These are phyloP conservation scores for Elegia similella DNA, from an alignment of 2,888 invertebrate genomes.

Conservation along the genomic window DNA sequence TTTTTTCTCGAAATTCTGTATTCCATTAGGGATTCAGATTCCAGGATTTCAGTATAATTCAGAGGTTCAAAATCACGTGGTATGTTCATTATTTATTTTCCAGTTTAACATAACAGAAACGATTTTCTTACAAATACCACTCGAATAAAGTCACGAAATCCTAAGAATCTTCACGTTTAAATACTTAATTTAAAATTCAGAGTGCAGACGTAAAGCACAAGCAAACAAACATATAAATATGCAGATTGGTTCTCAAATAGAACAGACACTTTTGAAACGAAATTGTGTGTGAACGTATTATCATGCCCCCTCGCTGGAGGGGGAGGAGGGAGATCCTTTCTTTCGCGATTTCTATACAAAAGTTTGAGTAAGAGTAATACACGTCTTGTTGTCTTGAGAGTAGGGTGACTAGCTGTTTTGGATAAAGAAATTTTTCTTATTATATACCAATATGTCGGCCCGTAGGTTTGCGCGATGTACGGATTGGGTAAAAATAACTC, in stretches of 20 bases:
- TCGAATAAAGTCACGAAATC: slow-evolving; percentile 6
- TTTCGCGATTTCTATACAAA: slow-evolving; percentile 72
- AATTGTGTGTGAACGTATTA: slow-evolving; percentile 55
- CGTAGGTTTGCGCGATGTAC: too few relatives aligned
- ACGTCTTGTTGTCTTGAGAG: slow-evolving; percentile 62
- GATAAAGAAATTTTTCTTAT: background rate
- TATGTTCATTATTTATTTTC: background rate
- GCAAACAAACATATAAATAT: slow-evolving; percentile 14
- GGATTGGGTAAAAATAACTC: too few relatives aligned
- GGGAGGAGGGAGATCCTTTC: slow-evolving; percentile 45
- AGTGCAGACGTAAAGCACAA: slow-evolving; percentile 11
- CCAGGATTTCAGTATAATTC: too few relatives aligned
- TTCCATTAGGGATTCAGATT: too few relatives aligned
- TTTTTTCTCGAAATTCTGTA: too few relatives aligned
- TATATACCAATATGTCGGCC: too few relatives aligned
- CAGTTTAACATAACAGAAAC: background rate
- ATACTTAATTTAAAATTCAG: slow-evolving; percentile 12
- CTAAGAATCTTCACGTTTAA: background rate
- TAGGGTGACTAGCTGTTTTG: slow-evolving; percentile 37
- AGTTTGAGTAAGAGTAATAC: slow-evolving; percentile 79
- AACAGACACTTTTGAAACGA: slow-evolving; percentile 37
- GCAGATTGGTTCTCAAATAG: slow-evolving; percentile 14
- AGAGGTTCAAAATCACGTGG: too few relatives aligned
- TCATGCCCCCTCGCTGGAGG: slow-evolving; percentile 33
- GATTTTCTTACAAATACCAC: background rate